A percentile compares a stretch with the other conserved stretches of the same genome.
phyloP scores from a whole-genome alignment of 1,140 invertebrate genomes.

The Atta cephalotes region DNA sequence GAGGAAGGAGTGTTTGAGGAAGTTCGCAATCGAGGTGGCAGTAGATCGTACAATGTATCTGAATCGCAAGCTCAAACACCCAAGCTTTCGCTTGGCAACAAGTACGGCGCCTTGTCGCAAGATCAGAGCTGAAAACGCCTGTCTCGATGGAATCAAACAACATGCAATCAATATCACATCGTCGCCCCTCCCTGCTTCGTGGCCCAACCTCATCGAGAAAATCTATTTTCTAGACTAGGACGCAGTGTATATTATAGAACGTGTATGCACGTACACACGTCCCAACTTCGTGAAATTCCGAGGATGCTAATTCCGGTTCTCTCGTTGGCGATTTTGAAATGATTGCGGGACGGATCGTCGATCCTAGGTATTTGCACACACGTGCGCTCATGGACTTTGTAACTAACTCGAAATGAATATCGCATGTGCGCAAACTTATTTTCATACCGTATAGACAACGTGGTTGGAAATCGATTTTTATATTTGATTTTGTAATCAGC shows the following conservation, averaged over 20 bases:
- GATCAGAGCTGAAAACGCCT: constrained; percentile 86
- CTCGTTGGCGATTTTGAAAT: constrained; percentile 15
- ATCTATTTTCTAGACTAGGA: constrained; percentile 79
- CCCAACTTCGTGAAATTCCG: constrained; percentile 50
- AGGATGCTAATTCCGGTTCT: constrained; percentile 48
- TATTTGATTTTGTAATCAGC: constrained; percentile 72
- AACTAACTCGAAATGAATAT: constrained; percentile 58
- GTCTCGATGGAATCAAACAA: constrained; percentile 72
- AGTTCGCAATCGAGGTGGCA: constrained; percentile 86
- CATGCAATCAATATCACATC: constrained; percentile 80
- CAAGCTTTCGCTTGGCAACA: constrained; percentile 88
- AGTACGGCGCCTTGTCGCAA: constrained; percentile 86
- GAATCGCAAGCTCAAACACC: constrained; percentile 84
- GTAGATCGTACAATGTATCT: constrained; percentile 78
- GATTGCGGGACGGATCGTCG: constrained; percentile 20
- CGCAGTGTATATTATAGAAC: constrained; percentile 63
- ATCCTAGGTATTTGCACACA: constrained; percentile 35
- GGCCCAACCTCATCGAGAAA: constrained; percentile 80
- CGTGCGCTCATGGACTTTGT: constrained; percentile 30
- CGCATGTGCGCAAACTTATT: constrained; percentile 66
- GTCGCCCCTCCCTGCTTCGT: constrained; percentile 83
- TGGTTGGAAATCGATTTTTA: constrained; percentile 66
- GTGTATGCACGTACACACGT: constrained; percentile 56
- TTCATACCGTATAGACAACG: constrained; percentile 64
- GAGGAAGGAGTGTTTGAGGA: constrained; percentile 88